Evolutionary conservation across 1,140 invertebrate species (phyloP).

Genomic region (Parasteatoda tepidariorum): DNA sequence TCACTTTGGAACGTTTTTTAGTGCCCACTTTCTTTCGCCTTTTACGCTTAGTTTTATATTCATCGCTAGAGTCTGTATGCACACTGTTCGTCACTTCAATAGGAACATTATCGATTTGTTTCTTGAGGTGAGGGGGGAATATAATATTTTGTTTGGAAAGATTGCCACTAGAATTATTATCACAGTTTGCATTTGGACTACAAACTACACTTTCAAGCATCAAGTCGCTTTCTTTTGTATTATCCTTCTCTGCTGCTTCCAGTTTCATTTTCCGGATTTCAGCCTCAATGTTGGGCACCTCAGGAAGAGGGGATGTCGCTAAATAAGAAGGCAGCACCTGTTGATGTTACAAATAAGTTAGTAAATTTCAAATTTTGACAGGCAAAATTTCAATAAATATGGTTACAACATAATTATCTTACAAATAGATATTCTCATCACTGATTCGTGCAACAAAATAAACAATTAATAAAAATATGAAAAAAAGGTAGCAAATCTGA

Average conservation of each 20-base stretch:
- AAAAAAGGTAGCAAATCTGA: no score
- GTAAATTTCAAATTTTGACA: no score
- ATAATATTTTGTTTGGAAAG: neutral
- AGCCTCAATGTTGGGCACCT: conserved; percentile 61
- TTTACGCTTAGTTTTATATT: conserved; percentile 38
- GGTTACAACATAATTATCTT: no score
- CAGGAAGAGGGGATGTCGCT: conserved; percentile 67
- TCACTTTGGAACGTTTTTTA: conserved; percentile 40
- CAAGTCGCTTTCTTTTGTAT: neutral
- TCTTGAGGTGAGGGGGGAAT: neutral
- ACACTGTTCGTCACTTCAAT: conserved; percentile 13
- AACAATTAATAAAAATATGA: no score
- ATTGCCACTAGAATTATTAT: conserved; percentile 36
- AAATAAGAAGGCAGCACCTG: conserved; percentile 68
- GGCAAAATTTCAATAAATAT: no score
- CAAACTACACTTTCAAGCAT: neutral
- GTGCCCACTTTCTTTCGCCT: conserved; percentile 15
- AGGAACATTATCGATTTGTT: neutral
- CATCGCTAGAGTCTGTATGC: conserved; percentile 49
- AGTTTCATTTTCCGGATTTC: conserved; percentile 63
- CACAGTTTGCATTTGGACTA: conserved; percentile 16
- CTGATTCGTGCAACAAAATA: no score
- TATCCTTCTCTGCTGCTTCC: neutral
- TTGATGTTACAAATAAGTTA: no score
- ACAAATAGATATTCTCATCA: no score